These are phyloP conservation scores for Clivina fossor DNA, from an alignment of 2,888 invertebrate genomes.

Conservation along the genomic window DNA sequence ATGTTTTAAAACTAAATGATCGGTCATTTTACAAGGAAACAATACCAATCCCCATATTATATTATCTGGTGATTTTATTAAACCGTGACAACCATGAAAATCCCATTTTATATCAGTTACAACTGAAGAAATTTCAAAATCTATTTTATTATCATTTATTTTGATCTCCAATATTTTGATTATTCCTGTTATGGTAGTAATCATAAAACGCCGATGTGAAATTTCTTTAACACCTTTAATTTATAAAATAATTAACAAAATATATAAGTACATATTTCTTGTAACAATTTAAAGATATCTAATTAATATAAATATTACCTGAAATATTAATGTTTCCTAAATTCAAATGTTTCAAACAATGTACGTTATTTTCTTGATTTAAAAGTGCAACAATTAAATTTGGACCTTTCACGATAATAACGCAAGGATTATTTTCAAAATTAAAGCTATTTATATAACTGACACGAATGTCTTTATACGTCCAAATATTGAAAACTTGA, in stretches of 20 bases:
- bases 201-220: constrained; percentile 43
- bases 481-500: constrained; percentile 41
- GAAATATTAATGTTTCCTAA: constrained; percentile 46
- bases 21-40: constrained; percentile 42
- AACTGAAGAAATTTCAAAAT: constrained; percentile 43
- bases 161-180: constrained; percentile 47
- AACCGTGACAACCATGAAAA: constrained; percentile 45
- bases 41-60: constrained; percentile 45
- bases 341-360: constrained; percentile 37
- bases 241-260: constrained; percentile 17
- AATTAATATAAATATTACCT: constrained; percentile 40
- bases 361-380: constrained; percentile 5
- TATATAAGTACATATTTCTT: constrained; percentile 5
- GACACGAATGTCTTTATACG: constrained; percentile 39
- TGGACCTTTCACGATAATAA: constrained; percentile 27
- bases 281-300: constrained; percentile 7
- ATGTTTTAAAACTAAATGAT: constrained; percentile 36
- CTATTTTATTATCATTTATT: constrained; percentile 44
- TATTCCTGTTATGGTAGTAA: constrained; percentile 45
- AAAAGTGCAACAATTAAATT: constrained; percentile 19
- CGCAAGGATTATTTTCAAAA: constrained; percentile 14
- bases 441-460: constrained; percentile 18
- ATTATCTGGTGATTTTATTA: constrained; percentile 46
- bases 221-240: constrained; percentile 46
- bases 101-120: constrained; percentile 46